These are phyloP conservation scores for Anthoscopus minutus DNA, from an alignment of 2,113 vertebrate species.

Conservation along the genomic window DNA sequence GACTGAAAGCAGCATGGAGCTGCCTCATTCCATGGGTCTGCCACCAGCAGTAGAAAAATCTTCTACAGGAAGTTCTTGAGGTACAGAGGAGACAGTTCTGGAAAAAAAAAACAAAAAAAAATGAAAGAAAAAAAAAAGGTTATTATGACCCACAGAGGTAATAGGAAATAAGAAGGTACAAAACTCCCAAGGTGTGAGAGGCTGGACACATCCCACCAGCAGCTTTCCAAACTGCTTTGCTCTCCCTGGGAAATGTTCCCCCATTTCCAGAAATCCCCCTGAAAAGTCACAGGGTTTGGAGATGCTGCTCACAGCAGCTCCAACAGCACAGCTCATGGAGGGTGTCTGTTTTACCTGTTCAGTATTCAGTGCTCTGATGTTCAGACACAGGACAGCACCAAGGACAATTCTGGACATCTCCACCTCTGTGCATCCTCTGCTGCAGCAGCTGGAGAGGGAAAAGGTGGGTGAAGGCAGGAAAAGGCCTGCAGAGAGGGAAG, in stretches of 20 bases:
- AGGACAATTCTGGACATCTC: not conserved
- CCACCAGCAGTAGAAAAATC: not conserved
- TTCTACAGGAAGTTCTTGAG: not conserved
- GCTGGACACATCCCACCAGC: not conserved
- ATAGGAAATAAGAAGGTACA: not conserved
- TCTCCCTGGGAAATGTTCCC: not conserved
- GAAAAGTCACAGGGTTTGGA: not conserved
- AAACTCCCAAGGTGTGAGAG: not conserved
- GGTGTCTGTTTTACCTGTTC: not conserved
- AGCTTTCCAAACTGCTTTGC: not conserved
- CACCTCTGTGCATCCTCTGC: not conserved
- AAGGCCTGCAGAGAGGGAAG: fast-evolving
- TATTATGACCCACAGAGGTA: not conserved
- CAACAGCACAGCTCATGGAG: not conserved
- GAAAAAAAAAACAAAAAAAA: not conserved
- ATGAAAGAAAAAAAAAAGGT: not conserved
- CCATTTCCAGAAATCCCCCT: not conserved
- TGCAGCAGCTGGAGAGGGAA: not conserved
- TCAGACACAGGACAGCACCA: not conserved
- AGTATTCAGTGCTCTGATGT: not conserved
- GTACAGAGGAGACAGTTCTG: not conserved
- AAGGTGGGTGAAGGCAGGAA: not conserved
- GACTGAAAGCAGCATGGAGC: not conserved
- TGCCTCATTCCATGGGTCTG: not conserved
- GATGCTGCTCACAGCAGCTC: not conserved